Evolutionary conservation across 2,797 vertebrate genomes (phyloP).

Genomic region (Carapus acus): DNA sequence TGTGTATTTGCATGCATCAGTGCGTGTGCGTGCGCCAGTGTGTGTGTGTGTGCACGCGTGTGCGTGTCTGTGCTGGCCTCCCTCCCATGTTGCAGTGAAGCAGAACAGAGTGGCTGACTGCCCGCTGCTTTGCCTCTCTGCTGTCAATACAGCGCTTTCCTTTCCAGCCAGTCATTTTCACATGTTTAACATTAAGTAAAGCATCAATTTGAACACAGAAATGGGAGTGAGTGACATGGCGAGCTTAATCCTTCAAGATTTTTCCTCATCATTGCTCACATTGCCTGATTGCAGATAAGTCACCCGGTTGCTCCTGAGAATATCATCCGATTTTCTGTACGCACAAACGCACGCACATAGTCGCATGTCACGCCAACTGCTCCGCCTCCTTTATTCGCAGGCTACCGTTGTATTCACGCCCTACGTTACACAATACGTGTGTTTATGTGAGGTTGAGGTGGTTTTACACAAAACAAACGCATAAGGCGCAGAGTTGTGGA

Average conservation of each 20-base stretch:
- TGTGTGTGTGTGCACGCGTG: conserved; percentile 32
- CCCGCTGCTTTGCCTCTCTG: conserved; percentile 69
- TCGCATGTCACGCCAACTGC: too few relatives aligned
- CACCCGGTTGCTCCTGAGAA: conserved; percentile 37
- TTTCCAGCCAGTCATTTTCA: conserved; percentile 65
- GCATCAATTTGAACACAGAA: conserved; percentile 51
- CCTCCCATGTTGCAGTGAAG: conserved; percentile 71
- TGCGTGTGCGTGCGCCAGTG: conserved; percentile 31
- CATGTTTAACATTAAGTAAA: conserved; percentile 67
- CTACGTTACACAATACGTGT: too few relatives aligned
- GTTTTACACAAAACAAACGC: too few relatives aligned
- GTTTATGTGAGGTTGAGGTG: too few relatives aligned
- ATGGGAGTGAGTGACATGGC: conserved; percentile 54
- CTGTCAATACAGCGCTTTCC: conserved; percentile 71
- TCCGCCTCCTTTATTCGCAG: too few relatives aligned
- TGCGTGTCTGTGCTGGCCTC: conserved; percentile 60
- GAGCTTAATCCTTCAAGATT: conserved; percentile 51
- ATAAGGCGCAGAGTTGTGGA: too few relatives aligned
- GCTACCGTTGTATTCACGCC: too few relatives aligned
- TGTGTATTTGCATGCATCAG: conserved; percentile 4
- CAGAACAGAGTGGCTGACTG: conserved; percentile 73
- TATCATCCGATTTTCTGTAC: conserved; percentile 29
- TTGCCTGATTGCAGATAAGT: conserved; percentile 44
- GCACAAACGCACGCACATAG: too few relatives aligned
- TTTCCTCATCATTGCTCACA: conserved; percentile 36